phyloP scores from a whole-genome alignment of 2,888 invertebrate species.

The Leptothorax acervorum region DNA sequence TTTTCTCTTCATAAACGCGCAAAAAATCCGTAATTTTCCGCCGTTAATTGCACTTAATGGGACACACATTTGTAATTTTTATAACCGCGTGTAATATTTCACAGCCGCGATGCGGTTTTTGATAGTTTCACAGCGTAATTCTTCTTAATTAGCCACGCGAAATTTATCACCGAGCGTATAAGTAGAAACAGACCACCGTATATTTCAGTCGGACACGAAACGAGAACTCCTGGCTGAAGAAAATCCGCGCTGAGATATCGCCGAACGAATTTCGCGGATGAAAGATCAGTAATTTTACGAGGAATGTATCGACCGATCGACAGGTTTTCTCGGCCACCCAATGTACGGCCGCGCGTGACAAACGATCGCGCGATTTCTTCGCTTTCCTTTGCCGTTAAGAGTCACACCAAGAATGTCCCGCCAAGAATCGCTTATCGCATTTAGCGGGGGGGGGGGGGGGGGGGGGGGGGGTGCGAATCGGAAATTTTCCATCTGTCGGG shows the following conservation, averaged over 20 bases:
- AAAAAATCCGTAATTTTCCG: neutral
- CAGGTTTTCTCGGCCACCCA: neutral
- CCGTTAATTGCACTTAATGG: slow-evolving; percentile 14
- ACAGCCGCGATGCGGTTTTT: neutral
- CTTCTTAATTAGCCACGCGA: slow-evolving; percentile 23
- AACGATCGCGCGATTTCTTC: slow-evolving; percentile 59
- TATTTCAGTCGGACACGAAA: slow-evolving; percentile 19
- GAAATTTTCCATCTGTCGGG: slow-evolving; percentile 31
- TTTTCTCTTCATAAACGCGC: neutral
- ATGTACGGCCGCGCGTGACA: slow-evolving; percentile 26
- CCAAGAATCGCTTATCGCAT: slow-evolving; percentile 79
- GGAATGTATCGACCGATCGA: slow-evolving; percentile 36
- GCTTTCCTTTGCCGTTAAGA: slow-evolving; percentile 62
- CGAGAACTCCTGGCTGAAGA: neutral
- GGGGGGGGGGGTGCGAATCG: slow-evolving; percentile 54
- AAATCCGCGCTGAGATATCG: slow-evolving; percentile 20
- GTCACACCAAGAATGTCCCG: slow-evolving; percentile 68
- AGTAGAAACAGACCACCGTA: slow-evolving; percentile 22
- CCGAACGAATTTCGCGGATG: slow-evolving; percentile 38
- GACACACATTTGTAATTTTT: neutral
- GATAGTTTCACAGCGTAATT: neutral
- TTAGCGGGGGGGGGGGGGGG: slow-evolving; percentile 48
- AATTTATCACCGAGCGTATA: slow-evolving; percentile 31
- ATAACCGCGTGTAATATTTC: neutral
- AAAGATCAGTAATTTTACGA: slow-evolving; percentile 50